Percentiles rank a stretch among this genome's conserved stretches.
Evolutionary conservation across 2,797 vertebrate species (phyloP).

Genomic region (Scolopax rusticola): DNA sequence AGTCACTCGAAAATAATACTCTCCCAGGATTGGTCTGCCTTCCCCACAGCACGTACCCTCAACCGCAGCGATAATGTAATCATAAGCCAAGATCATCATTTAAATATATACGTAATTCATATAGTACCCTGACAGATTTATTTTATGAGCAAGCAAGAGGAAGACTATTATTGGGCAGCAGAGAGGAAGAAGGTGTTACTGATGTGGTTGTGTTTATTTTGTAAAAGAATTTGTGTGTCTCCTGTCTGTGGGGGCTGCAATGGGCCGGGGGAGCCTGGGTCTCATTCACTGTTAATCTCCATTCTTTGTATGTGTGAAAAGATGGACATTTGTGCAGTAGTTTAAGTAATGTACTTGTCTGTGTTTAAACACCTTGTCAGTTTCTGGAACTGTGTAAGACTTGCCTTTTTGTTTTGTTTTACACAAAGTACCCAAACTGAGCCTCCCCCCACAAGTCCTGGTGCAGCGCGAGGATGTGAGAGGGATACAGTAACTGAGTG

Average conservation of each 20-base stretch:
- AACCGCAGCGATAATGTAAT: conserved; percentile 36
- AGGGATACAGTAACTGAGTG: neutral
- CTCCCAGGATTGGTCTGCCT: conserved; percentile 68
- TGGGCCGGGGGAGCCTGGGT: neutral
- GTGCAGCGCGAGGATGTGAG: fast-evolving
- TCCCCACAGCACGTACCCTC: conserved; percentile 14
- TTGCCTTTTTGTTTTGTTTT: neutral
- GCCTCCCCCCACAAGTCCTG: neutral
- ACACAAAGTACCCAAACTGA: neutral
- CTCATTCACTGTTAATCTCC: neutral
- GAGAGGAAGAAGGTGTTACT: neutral
- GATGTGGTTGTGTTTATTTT: conserved; percentile 17
- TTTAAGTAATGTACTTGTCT: neutral
- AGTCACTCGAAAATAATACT: conserved; percentile 77
- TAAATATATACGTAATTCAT: conserved; percentile 72
- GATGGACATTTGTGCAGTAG: neutral
- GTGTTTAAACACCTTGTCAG: neutral
- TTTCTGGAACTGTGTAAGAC: neutral
- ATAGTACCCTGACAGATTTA: conserved; percentile 67
- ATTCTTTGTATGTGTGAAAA: fast-evolving
- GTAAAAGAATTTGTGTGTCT: neutral
- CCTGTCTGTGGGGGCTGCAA: neutral
- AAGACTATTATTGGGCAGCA: neutral
- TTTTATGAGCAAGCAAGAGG: conserved; percentile 53
- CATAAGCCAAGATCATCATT: conserved; percentile 64